These are phyloP conservation scores for Casuarius casuarius DNA, from an alignment of 2,113 vertebrate genomes.

Conservation along the genomic window DNA sequence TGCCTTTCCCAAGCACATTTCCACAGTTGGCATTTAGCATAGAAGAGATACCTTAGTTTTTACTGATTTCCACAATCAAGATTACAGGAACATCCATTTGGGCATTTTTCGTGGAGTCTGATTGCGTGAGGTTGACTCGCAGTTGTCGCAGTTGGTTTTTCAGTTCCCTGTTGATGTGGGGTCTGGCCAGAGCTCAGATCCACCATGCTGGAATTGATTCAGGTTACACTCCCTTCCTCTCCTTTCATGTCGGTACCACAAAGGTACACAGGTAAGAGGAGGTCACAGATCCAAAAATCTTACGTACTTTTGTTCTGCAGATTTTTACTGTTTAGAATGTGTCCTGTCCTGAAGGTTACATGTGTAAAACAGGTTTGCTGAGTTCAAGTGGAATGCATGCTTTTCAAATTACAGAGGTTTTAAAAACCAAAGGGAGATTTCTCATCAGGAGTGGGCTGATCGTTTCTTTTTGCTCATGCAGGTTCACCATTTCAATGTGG, in stretches of 20 bases:
- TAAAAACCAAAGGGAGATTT: not conserved
- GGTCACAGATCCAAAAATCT: not conserved
- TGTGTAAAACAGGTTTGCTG: not conserved
- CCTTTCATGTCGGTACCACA: not conserved
- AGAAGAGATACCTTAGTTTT: not conserved
- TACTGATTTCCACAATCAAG: not conserved
- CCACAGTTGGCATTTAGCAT: not conserved
- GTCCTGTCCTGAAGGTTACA: not conserved
- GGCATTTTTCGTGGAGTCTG: not conserved
- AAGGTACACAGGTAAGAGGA: not conserved
- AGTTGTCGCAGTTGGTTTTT: not conserved
- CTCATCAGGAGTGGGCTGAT: not conserved
- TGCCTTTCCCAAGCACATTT: not conserved
- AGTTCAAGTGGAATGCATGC: not conserved
- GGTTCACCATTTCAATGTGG: constrained; percentile 90
- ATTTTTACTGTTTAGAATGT: not conserved
- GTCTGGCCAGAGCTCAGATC: constrained; percentile 18
- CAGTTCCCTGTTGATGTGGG: not conserved
- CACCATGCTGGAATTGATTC: not conserved
- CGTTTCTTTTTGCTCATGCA: constrained; percentile 65
- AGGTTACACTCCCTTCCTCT: not conserved
- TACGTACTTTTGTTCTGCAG: not conserved
- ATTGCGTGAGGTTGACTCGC: not conserved
- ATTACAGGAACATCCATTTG: not conserved
- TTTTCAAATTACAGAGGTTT: not conserved